Evolutionary conservation across 2,888 invertebrate genomes (phyloP), one percentile per base, ranked within the genome.

Genomic region (Poecilus cupreus): DNA sequence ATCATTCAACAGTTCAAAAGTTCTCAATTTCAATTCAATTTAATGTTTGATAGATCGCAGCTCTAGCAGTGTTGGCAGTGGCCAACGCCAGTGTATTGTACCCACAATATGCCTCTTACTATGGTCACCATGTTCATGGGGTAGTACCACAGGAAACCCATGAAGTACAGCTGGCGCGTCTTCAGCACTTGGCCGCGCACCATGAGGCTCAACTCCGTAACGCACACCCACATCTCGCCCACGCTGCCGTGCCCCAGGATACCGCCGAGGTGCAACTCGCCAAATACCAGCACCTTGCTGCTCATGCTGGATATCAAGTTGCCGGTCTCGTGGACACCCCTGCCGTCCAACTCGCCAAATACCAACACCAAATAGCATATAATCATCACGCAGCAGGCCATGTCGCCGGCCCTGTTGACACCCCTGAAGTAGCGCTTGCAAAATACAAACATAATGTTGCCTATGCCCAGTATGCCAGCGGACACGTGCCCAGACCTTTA

Each of bases 381-480:
- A 22, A 32, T 0, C 60, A 77, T 22, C 60, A 57, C 22, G 32
- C 32, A 10, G 54, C 76, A 20, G 77, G 77, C 0, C 37, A 43
- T 13, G 37, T 39, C 1, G n/a, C 16, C 1, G 37, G 16, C 1
- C 77, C 77, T 8, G 6, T 77, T 8, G 77, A 77, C 43, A 77
- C 77, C 16, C 77, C 77, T 10, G 77, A 60, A 60, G 77, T 77
- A 60, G 60, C 57, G 10, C 4, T 77, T 13, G 77, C 77, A n/a
- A 77, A 77, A 77, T 26, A 77, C 20, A 39, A 77, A 43, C 77
- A 77, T 60, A 37, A 32, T 22, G 37, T 39, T 16, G 60, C 11
- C 11, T 10, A 39, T 18, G 76, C 32, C 11, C 39, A 76, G 37
- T 39, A 54, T 10, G 75, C 75, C 18, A 22, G 11, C 32, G 76